Evolutionary conservation across 2,888 invertebrate genomes (phyloP).

Genomic region (Polyommatus iphigenia): DNA sequence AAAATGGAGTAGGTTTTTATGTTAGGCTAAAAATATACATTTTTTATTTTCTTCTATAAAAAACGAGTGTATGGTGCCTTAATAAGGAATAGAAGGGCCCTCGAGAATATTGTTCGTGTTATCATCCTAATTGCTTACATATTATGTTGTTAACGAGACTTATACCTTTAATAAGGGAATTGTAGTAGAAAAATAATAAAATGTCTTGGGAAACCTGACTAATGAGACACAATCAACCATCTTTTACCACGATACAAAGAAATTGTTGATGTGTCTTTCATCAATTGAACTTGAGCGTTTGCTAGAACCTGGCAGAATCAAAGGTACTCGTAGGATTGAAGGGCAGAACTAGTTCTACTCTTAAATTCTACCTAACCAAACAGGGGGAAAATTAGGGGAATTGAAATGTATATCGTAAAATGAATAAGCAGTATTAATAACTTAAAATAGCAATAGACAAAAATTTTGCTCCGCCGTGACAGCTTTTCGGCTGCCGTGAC

Average conservation of each 20-base stretch:
- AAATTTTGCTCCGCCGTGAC: conserved; percentile 38
- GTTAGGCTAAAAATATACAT: no score
- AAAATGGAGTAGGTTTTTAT: no score
- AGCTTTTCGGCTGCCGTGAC: conserved; percentile 59
- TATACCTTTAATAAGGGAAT: not conserved
- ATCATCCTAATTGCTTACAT: not conserved
- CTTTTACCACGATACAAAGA: no score
- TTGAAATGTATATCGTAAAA: no score
- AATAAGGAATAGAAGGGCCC: not conserved
- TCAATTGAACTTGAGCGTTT: no score
- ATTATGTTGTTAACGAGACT: conserved; percentile 2
- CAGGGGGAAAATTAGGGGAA: no score
- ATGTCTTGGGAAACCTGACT: not conserved
- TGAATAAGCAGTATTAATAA: not conserved
- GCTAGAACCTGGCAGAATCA: no score
- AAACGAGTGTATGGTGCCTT: not conserved
- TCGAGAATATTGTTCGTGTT: not conserved
- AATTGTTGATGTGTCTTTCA: no score
- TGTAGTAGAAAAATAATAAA: not conserved
- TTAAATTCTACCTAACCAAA: no score
- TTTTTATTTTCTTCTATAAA: not conserved
- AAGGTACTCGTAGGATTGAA: no score
- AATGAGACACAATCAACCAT: not conserved
- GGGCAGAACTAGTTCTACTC: no score
- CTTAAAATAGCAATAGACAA: not conserved